A percentile compares a stretch with the other conserved stretches of the same genome.
These are phyloP conservation scores for Arnoldichthys spilopterus DNA, from an alignment of 2,797 vertebrate genomes.

Conservation along the genomic window DNA sequence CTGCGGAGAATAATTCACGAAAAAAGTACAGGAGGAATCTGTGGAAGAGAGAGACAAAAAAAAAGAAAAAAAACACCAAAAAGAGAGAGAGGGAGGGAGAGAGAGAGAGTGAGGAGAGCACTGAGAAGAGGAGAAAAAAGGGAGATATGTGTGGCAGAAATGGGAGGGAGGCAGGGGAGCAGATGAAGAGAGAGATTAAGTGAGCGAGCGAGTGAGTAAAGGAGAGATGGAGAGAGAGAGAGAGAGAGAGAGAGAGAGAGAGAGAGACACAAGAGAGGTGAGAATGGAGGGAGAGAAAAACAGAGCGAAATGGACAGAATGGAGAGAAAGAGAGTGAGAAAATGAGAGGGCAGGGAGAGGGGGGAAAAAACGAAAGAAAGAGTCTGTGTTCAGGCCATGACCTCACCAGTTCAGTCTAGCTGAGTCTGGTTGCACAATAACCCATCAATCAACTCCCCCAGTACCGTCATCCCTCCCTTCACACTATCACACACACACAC, in stretches of 20 bases:
- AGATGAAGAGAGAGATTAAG: slow-evolving; percentile 16
- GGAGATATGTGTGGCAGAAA: slow-evolving; percentile 44
- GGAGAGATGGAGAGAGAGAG: slow-evolving; percentile 44
- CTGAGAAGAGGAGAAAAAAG: slow-evolving; percentile 14
- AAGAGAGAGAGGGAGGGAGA: not conserved
- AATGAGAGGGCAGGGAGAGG: slow-evolving; percentile 62
- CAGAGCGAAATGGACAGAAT: slow-evolving; percentile 51
- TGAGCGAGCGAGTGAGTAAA: slow-evolving; percentile 1
- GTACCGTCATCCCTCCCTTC: slow-evolving; percentile 72
- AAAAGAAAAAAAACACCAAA: not conserved
- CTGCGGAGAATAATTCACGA: slow-evolving; percentile 55
- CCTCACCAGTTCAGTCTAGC: slow-evolving; percentile 79
- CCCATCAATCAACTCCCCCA: slow-evolving; percentile 79
- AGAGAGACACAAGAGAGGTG: slow-evolving; percentile 62
- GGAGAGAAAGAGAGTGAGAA: slow-evolving; percentile 57
- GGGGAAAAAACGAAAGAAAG: slow-evolving; percentile 68
- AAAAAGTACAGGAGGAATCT: slow-evolving; percentile 55
- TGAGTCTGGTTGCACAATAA: slow-evolving; percentile 79
- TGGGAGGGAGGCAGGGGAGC: slow-evolving; percentile 66
- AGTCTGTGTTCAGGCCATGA: slow-evolving; percentile 68
- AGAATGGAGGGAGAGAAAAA: slow-evolving; percentile 71
- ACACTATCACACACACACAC: too few species aligned
- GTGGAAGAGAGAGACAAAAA: slow-evolving; percentile 60
- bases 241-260: slow-evolving; percentile 51
- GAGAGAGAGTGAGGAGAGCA: slow-evolving; percentile 8